These are phyloP conservation scores for Stichodactyla helianthus DNA, from an alignment of 64 coral and sea anemone species.

Conservation along the genomic window DNA sequence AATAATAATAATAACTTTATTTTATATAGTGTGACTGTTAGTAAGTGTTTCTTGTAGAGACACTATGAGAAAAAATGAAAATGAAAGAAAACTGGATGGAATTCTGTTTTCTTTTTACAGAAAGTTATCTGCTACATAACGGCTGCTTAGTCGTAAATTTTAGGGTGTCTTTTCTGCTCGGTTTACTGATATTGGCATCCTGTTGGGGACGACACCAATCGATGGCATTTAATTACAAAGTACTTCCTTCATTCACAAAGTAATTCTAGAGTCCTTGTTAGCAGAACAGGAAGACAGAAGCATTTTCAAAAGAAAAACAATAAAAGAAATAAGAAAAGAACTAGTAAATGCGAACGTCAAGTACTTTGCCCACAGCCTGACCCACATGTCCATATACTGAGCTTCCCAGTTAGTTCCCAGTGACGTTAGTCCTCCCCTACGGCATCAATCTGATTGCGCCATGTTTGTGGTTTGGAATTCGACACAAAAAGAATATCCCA, in stretches of 20 bases:
- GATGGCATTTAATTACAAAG: conserved; percentile 8
- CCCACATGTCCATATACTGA: background rate
- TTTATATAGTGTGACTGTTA: no score
- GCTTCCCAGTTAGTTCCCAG: background rate
- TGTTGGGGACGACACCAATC: background rate
- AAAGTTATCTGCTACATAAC: background rate
- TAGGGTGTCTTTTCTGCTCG: background rate
- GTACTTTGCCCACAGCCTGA: background rate
- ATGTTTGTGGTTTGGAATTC: background rate
- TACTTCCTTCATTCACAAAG: conserved; percentile 12
- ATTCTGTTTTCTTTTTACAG: background rate
- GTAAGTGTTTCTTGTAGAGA: no score
- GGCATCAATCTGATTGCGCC: background rate
- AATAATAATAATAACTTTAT: no score
- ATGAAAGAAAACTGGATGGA: no score
- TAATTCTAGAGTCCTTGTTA: conserved; percentile 7
- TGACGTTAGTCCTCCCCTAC: background rate
- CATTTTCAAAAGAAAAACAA: background rate
- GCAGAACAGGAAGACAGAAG: background rate
- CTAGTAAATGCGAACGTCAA: background rate
- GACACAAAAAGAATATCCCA: background rate
- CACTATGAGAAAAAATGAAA: no score
- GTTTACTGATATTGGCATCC: background rate
- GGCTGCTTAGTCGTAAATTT: background rate
- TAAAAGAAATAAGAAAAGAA: background rate